phyloP scores from a whole-genome alignment of 2,888 invertebrate genomes.

The Metopia argyrocephala region DNA sequence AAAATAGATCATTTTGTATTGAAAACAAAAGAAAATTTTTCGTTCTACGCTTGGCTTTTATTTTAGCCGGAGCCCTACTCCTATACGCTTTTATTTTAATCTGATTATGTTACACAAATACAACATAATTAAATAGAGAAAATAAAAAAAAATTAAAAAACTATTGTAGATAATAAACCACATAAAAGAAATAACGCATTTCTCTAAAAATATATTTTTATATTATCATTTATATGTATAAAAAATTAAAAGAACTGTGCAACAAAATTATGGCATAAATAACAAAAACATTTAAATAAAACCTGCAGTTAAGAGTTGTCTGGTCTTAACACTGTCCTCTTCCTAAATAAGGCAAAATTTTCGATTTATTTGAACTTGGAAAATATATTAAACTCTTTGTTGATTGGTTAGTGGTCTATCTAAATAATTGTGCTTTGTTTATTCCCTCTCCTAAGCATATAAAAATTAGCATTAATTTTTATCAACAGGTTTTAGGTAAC shows the following conservation, averaged over 20 bases:
- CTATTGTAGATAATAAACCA: neutral
- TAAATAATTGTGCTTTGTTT: too few species aligned
- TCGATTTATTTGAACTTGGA: too few species aligned
- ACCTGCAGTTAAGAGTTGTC: neutral
- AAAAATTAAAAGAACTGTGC: neutral
- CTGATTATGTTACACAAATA: constrained; percentile 54
- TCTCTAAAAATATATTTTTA: too few species aligned
- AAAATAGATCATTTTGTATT: constrained; percentile 37
- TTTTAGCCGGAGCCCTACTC: constrained; percentile 30
- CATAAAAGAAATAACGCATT: constrained; percentile 6
- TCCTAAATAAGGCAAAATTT: constrained; percentile 3
- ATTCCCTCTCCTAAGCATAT: too few species aligned
- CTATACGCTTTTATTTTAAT: constrained; percentile 33
- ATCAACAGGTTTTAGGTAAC: too few species aligned
- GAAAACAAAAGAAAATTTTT: constrained; percentile 34
- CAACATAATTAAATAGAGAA: constrained; percentile 55
- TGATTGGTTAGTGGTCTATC: too few species aligned
- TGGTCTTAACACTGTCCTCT: neutral
- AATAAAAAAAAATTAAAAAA: neutral
- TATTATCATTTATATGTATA: constrained; percentile 11
- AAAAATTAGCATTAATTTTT: too few species aligned
- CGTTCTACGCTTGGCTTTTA: neutral
- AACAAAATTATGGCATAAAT: constrained; percentile 14
- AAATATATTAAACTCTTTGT: too few species aligned
- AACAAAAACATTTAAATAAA: constrained; percentile 22